Evolutionary conservation across 2,797 vertebrate genomes (phyloP), one percentile per base, ranked within the genome.

Genomic region (Notolepis coatsorum): DNA sequence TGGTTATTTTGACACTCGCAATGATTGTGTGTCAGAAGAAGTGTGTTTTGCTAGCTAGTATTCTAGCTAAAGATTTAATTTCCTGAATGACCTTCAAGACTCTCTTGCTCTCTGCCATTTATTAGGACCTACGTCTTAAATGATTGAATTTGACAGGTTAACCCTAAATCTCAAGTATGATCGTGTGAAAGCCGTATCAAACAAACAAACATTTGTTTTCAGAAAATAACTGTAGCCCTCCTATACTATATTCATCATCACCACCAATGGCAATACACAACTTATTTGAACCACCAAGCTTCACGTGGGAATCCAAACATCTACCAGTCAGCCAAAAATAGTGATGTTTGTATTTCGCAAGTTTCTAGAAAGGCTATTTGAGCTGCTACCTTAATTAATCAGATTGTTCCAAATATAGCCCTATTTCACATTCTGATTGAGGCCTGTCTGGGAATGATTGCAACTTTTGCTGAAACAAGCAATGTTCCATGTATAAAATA

Each of bases 81-180:
- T 64, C 28, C 4, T 13, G 37, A 23, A 52, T 81, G 88, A 87
- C 88, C 83, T 89, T 88, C 83, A 81, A 4, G 23, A 4, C 39
- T 42, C 18, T 42, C 39, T 8, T 42, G 39, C 1, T 42, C 17
- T 8, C 18, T n/a, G n/a, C n/a, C n/a, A n/a, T n/a, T n/a, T n/a
- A n/a, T n/a, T n/a, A n/a, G n/a, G n/a, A n/a, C n/a, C n/a, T n/a
- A n/a, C n/a, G n/a, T 8, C 33, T 35, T 6, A 13, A 45, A 33
- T 18, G 1, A 1, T 7, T 27, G 12, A 57, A 2, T 38, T n/a
- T 49, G 21, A 5, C n/a, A 28, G 10, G 0, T 4, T 65, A 48
- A 55, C 33, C 31, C 53, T 31, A 20, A 13, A 46, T 41, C 39
- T 42, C 39, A 42, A 20, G 1, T 41, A 18, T 5, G 8, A 20